A percentile compares a stretch with the other conserved stretches of the same genome.
These are phyloP conservation scores for Sylvietta virens DNA, from an alignment of 2,113 vertebrate genomes.

Conservation along the genomic window DNA sequence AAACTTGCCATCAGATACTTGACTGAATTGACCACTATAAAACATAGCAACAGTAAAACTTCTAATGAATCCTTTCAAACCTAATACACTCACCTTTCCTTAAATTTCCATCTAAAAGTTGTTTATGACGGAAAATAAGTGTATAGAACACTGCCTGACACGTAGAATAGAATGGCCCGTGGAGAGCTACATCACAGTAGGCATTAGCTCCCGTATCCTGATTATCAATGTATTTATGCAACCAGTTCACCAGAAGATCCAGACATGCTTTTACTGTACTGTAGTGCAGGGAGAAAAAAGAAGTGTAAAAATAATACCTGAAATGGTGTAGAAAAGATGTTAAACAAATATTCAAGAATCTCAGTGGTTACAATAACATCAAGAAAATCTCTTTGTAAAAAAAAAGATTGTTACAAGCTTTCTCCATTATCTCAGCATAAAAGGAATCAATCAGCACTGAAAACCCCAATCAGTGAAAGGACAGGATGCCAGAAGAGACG, in stretches of 20 bases:
- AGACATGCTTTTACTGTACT: slow-evolving; percentile 92
- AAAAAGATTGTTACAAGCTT: neutral
- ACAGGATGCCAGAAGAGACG: neutral
- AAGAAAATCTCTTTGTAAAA: neutral
- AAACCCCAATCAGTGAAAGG: neutral
- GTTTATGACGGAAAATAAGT: slow-evolving; percentile 86
- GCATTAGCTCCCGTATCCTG: slow-evolving; percentile 81
- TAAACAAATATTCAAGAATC: neutral
- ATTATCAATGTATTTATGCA: slow-evolving; percentile 89
- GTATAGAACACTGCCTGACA: slow-evolving; percentile 95
- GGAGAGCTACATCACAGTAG: slow-evolving; percentile 88
- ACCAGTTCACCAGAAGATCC: slow-evolving; percentile 89
- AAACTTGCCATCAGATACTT: neutral
- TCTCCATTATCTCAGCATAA: neutral
- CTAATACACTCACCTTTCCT: slow-evolving; percentile 80
- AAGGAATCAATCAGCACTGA: neutral
- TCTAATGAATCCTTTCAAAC: neutral
- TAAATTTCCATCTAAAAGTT: slow-evolving; percentile 85
- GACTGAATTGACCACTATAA: neutral
- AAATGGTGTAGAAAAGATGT: neutral
- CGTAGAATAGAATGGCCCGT: slow-evolving; percentile 87
- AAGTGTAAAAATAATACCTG: neutral
- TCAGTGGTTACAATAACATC: neutral
- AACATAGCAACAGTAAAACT: neutral
- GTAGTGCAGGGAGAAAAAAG: neutral